phyloP scores from a whole-genome alignment of 2,888 invertebrate genomes.

The Thymelicus acteon region DNA sequence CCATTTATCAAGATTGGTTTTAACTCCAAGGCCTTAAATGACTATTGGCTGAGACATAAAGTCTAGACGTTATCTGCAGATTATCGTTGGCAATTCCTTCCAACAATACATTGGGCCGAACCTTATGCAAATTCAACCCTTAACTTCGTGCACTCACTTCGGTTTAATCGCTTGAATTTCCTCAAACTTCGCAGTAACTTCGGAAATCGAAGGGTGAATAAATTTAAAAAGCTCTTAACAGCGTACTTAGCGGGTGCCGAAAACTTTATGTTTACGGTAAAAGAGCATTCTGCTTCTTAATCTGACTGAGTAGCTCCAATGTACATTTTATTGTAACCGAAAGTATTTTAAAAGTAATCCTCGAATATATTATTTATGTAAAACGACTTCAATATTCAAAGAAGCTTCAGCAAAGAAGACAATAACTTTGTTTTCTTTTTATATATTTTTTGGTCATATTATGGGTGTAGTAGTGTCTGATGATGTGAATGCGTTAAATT shows the following conservation, averaged over 20 bases:
- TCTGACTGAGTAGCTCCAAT: slow-evolving; percentile 46
- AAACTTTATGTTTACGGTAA: slow-evolving; percentile 72
- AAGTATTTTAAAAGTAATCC: slow-evolving; percentile 15
- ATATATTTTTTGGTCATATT: not conserved
- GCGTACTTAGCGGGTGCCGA: slow-evolving; percentile 69
- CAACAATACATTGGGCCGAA: slow-evolving; percentile 55
- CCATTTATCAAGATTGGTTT: not conserved
- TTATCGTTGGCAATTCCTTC: slow-evolving; percentile 29
- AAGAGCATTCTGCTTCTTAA: slow-evolving; percentile 48
- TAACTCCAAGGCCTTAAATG: not conserved
- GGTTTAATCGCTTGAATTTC: slow-evolving; percentile 78
- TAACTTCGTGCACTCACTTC: slow-evolving; percentile 73
- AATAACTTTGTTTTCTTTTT: not conserved
- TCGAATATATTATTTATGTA: slow-evolving; percentile 27
- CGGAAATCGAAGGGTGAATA: slow-evolving; percentile 81
- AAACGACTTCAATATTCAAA: slow-evolving; percentile 12
- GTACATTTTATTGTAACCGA: slow-evolving; percentile 19
- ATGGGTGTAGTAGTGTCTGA: no score
- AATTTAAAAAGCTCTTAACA: slow-evolving; percentile 81
- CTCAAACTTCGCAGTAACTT: slow-evolving; percentile 68
- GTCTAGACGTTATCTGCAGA: slow-evolving; percentile 30
- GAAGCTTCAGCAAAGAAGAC: slow-evolving; percentile 8
- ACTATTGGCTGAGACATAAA: slow-evolving; percentile 7
- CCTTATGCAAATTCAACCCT: slow-evolving; percentile 81
- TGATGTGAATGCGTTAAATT: no score